Evolutionary conservation across 2,888 invertebrate genomes (phyloP), one percentile per base, ranked within the genome.

Genomic region (Epinotia nisella): DNA sequence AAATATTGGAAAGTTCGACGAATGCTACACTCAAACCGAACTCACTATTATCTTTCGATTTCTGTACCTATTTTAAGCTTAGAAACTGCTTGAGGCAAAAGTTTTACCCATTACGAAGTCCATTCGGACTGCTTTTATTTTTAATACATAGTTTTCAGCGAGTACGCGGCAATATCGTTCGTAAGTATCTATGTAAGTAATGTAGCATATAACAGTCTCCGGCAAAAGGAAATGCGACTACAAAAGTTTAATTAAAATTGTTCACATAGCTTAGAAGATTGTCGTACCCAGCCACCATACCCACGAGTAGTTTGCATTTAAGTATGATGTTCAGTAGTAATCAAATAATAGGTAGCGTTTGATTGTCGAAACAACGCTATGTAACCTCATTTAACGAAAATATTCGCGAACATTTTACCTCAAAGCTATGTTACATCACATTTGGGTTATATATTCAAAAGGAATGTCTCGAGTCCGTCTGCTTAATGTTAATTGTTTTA

Each of bases 161-260:
- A 35, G 55, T 35, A 49, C 56, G n/a, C 49, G 24, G 58, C 56
- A 69, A 73, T 64, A 69, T 69, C 58, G 58, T 56, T 29, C 53
- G 58, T 56, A n/a, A 49, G 62, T 53, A 41, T 64, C 41, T 73
- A 62, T 61, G 61, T 62, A 51, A 62, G 61, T 62, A 51, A 62
- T 73, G 62, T 64, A 68, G 72, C 60, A 62, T 62, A 62, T 58
- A 68, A 35, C 60, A 60, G 62, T 58, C 51, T 64, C 24, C 21
- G 49, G 53, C 35, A 39, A 59, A 66, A 60, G 62, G 62, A 64
- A 69, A 69, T 73, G 60, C 58, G 65, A 29, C 35, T 53, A 51
- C 51, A 62, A 62, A 73, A 62, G 68, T 69, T 73, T 73, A 73
- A 73, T 73, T 73, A 69, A 73, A 73, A 73, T 73, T 73, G 69